Conservation (phyloP, 2,113 vertebrate genomes). For the Bos javanicus region DNA sequence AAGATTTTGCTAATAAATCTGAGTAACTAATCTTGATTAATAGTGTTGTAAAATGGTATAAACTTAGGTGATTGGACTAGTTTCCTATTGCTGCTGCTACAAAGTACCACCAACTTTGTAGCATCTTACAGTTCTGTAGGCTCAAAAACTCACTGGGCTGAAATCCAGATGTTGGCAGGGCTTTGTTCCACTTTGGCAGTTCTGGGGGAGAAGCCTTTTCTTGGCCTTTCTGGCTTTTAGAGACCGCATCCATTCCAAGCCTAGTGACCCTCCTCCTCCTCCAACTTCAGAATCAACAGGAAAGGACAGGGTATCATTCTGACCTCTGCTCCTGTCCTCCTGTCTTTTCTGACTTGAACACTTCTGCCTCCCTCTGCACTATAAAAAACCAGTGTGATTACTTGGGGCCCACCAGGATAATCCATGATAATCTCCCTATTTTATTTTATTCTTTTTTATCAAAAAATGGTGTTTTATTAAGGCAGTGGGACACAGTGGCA, state of each 20-base stretch:
- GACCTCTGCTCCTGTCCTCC: background rate
- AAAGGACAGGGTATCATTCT: rapidly evolving
- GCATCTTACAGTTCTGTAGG: background rate
- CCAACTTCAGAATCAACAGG: background rate
- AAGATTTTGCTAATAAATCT: background rate
- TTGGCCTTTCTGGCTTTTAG: background rate
- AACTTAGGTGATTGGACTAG: background rate
- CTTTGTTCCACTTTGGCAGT: background rate
- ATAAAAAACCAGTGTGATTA: background rate
- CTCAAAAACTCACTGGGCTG: background rate
- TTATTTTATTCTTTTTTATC: background rate
- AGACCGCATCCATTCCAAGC: rapidly evolving
- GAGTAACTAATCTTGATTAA: background rate
- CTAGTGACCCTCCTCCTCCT: rapidly evolving
- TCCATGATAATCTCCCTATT: background rate
- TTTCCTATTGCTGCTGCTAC: background rate
- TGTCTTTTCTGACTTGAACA: background rate
- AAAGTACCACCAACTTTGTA: background rate
- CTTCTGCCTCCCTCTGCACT: background rate
- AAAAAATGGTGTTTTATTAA: background rate
- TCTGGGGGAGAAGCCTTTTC: rapidly evolving
- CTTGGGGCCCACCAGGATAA: too few relatives aligned
- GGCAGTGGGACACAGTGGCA: background rate
- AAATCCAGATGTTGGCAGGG: background rate
- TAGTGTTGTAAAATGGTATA: background rate